Conservation (phyloP, 2,113 vertebrate genomes). For the Verasper variegatus region DNA sequence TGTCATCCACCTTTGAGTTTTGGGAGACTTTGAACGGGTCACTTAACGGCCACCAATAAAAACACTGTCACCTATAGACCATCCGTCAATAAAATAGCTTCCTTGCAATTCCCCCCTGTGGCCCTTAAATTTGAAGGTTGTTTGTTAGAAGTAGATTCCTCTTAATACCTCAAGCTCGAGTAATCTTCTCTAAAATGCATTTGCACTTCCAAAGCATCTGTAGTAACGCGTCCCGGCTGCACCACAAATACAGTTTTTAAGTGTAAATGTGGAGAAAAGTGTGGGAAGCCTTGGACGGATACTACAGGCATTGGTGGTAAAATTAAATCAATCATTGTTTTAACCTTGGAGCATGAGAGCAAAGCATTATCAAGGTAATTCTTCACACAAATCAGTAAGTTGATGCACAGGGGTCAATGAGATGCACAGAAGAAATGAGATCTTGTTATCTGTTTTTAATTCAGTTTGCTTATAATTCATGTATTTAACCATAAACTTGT, state of each 20-base stretch:
- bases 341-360: background rate
- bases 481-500: background rate
- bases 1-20: slow-evolving; percentile 25
- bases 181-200: background rate
- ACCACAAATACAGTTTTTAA: background rate
- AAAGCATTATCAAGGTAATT: slow-evolving; percentile 1
- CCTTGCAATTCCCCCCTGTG: slow-evolving; percentile 2
- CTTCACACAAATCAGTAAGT: slow-evolving; percentile 11
- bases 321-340: background rate
- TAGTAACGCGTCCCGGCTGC: background rate
- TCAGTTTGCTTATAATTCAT: background rate
- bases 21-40: slow-evolving; percentile 19
- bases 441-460: background rate
- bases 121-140: slow-evolving; percentile 13
- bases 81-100: slow-evolving; percentile 28
- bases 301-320: background rate
- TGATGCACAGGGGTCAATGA: background rate
- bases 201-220: background rate
- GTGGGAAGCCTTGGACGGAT: background rate
- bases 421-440: background rate
- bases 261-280: background rate
- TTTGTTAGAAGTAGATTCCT: background rate
- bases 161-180: background rate
- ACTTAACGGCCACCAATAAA: slow-evolving; percentile 12
- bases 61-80: slow-evolving; percentile 1